phyloP scores from a whole-genome alignment of 2,888 invertebrate genomes.

The Desoria tigrina region DNA sequence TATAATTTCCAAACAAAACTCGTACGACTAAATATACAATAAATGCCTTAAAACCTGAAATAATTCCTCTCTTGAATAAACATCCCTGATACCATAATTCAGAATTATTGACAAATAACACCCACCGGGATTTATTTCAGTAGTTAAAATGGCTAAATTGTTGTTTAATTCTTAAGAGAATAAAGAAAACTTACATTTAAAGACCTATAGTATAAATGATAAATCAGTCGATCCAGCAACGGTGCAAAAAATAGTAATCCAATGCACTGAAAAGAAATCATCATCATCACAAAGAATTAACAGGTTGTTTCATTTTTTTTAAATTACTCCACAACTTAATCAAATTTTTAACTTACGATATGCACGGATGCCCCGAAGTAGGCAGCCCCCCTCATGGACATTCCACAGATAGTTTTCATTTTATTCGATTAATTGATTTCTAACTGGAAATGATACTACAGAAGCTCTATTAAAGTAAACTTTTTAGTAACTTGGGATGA shows the following conservation, averaged over 20 bases:
- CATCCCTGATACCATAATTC: too few relatives aligned
- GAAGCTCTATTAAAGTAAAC: neutral
- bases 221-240: constrained; percentile 36
- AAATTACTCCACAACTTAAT: neutral
- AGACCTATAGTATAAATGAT: constrained; percentile 28
- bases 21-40: too few relatives aligned
- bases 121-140: too few relatives aligned
- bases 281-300: neutral
- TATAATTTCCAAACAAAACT: neutral
- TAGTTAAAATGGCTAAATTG: too few relatives aligned
- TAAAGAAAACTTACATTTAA: neutral
- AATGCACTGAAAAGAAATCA: constrained; percentile 25
- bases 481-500: too few relatives aligned
- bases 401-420: constrained; percentile 29
- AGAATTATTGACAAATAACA: too few relatives aligned
- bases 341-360: constrained; percentile 32
- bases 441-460: neutral
- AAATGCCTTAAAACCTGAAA: too few relatives aligned
- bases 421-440: neutral
- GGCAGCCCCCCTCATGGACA: constrained; percentile 34
- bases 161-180: too few relatives aligned
- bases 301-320: constrained; percentile 1
- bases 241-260: constrained; percentile 37
- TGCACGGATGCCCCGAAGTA: constrained; percentile 38
- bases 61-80: too few relatives aligned